These are phyloP conservation scores for Agrypnia vestita DNA, from an alignment of 1,140 invertebrate genomes.

Conservation along the genomic window DNA sequence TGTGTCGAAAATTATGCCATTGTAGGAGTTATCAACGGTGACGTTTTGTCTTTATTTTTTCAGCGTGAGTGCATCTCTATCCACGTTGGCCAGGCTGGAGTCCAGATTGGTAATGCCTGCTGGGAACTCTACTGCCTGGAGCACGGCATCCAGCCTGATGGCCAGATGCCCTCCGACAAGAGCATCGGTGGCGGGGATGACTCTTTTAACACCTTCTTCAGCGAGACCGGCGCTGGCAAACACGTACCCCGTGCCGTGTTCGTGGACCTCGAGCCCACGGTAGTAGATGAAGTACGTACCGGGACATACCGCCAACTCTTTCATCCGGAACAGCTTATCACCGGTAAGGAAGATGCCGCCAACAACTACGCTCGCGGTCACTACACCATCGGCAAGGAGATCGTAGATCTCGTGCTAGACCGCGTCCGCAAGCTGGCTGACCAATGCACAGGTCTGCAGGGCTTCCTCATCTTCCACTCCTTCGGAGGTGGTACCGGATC, in stretches of 20 bases:
- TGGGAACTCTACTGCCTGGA: conserved; percentile 87
- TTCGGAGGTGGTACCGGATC: conserved; percentile 93
- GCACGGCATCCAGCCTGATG: conserved; percentile 87
- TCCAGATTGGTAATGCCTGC: conserved; percentile 84
- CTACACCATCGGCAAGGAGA: conserved; percentile 93
- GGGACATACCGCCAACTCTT: conserved; percentile 89
- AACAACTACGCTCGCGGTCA: conserved; percentile 93
- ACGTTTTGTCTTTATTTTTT: conserved; percentile 42
- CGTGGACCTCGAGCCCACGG: conserved; percentile 91
- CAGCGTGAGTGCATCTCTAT: conserved; percentile 81
- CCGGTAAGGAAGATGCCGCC: conserved; percentile 91
- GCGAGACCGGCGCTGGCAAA: conserved; percentile 90
- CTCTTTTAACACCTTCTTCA: conserved; percentile 93
- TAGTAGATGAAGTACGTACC: conserved; percentile 86
- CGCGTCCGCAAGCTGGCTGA: conserved; percentile 87
- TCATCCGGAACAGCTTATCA: conserved; percentile 90
- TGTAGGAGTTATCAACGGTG: too few relatives aligned
- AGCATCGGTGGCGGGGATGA: conserved; percentile 82
- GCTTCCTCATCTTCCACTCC: conserved; percentile 92
- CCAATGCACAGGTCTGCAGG: conserved; percentile 89
- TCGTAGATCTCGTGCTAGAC: conserved; percentile 86
- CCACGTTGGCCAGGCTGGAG: conserved; percentile 83
- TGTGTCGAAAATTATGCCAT: too few relatives aligned
- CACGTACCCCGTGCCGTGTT: conserved; percentile 90
- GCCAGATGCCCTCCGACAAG: conserved; percentile 79